A percentile compares a stretch with the other conserved stretches of the same genome.
Evolutionary conservation across 2,888 invertebrate genomes (phyloP).

Genomic region (Volucella bombylans): DNA sequence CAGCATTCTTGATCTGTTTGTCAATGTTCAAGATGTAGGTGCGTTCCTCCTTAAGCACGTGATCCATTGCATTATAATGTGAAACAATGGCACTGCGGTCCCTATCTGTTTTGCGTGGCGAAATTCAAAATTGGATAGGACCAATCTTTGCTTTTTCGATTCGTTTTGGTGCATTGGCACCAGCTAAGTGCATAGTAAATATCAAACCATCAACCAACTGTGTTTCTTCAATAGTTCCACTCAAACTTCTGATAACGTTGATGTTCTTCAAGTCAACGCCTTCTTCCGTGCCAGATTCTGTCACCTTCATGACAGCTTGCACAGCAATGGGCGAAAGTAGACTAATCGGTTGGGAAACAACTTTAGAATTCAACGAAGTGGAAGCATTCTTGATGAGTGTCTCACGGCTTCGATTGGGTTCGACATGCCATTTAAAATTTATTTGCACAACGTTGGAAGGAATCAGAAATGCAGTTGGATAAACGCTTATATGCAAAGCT

Average conservation of each 20-base stretch:
- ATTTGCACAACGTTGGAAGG: conserved; percentile 98
- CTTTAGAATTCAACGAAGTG: conserved; percentile 98
- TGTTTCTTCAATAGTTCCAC: conserved; percentile 98
- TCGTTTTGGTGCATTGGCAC: conserved; percentile 94
- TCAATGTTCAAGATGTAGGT: conserved; percentile 98
- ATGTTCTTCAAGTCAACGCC: conserved; percentile 97
- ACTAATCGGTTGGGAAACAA: conserved; percentile 98
- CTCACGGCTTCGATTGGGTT: conserved; percentile 93
- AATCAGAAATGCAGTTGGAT: conserved; percentile 98
- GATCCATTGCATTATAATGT: conserved; percentile 99
- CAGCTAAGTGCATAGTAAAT: conserved; percentile 93
- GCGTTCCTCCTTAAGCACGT: conserved; percentile 98
- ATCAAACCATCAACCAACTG: conserved; percentile 96
- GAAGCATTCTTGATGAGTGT: conserved; percentile 96
- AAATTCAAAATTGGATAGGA: conserved; percentile 99
- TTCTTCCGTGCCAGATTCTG: conserved; percentile 85
- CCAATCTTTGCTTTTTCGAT: conserved; percentile 99
- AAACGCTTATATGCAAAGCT: conserved; percentile 96
- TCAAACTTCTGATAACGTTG: conserved; percentile 97
- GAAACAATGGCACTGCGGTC: conserved; percentile 97
- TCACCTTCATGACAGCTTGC: conserved; percentile 92
- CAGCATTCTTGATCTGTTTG: conserved; percentile 98
- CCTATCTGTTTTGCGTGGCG: conserved; percentile 97
- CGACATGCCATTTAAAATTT: conserved; percentile 92
- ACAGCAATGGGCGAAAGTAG: conserved; percentile 98